Evolutionary conservation across 2,888 invertebrate genomes (phyloP).

Genomic region (Microchrysa polita): DNA sequence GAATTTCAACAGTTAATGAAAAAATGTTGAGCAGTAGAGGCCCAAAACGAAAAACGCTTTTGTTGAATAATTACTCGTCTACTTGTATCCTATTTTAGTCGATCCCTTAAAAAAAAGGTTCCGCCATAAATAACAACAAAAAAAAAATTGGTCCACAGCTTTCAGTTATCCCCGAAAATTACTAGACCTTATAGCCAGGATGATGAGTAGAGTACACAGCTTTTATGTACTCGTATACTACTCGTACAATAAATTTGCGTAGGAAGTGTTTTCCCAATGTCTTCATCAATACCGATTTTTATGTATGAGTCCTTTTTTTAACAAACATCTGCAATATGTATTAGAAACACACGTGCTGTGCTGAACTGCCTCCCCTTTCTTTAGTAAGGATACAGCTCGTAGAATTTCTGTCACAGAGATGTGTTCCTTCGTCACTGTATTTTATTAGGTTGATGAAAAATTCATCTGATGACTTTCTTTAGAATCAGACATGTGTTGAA

Average conservation of each 20-base stretch:
- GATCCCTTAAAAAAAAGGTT: conserved; percentile 3
- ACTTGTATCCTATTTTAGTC: conserved; percentile 32
- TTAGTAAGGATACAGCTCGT: not conserved
- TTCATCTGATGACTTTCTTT: conserved; percentile 32
- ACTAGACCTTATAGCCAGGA: conserved; percentile 1
- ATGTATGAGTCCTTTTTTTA: not conserved
- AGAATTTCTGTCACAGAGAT: not conserved
- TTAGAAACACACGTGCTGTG: not conserved
- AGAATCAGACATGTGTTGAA: conserved; percentile 25
- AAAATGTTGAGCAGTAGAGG: not conserved
- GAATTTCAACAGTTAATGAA: conserved; percentile 1
- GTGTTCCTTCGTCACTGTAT: not conserved
- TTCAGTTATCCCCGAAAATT: not conserved
- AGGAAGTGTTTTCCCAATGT: not conserved
- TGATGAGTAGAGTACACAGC: not conserved
- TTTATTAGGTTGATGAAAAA: conserved; percentile 23
- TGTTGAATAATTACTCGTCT: conserved; percentile 33
- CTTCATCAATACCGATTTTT: not conserved
- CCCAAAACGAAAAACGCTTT: not conserved
- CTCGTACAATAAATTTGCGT: too few relatives aligned
- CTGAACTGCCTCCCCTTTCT: not conserved
- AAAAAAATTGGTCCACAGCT: not conserved
- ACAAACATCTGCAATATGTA: not conserved
- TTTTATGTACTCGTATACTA: too few relatives aligned
- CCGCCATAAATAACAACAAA: not conserved